Evolutionary conservation across 2,888 invertebrate species (phyloP).

Genomic region (Diloba caeruleocephala): DNA sequence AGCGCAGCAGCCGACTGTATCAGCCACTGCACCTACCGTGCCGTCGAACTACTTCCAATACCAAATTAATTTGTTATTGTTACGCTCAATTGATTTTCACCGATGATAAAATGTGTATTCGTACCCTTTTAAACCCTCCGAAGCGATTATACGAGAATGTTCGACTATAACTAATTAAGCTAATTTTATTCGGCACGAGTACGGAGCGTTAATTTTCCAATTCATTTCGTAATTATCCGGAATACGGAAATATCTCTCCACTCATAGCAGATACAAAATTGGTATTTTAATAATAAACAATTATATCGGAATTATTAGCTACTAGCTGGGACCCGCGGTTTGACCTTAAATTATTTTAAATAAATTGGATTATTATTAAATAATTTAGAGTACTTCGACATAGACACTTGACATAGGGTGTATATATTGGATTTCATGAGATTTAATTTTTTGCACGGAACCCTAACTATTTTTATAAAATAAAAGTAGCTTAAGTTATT

Average conservation of each 20-base stretch:
- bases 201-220: slow-evolving; percentile 64
- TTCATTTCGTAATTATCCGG: slow-evolving; percentile 65
- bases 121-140: slow-evolving; percentile 39
- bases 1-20: too few species aligned
- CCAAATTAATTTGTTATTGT: slow-evolving; percentile 5
- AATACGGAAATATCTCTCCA: slow-evolving; percentile 43
- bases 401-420: too few species aligned
- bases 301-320: neutral
- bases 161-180: slow-evolving; percentile 53
- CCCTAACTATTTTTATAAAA: too few species aligned
- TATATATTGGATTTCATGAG: too few species aligned
- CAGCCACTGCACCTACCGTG: too few species aligned
- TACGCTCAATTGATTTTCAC: slow-evolving; percentile 3
- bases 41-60: too few species aligned
- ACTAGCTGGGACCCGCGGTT: too few species aligned
- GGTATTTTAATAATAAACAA: slow-evolving; percentile 12
- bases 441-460: too few species aligned
- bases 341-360: too few species aligned
- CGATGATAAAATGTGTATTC: slow-evolving; percentile 26
- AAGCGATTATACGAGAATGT: slow-evolving; percentile 51
- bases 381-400: too few species aligned
- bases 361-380: too few species aligned
- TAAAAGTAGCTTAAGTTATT: too few species aligned
- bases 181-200: slow-evolving; percentile 56
- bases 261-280: slow-evolving; percentile 7